Evolutionary conservation across 2,113 vertebrate species (phyloP), one percentile per base, ranked within the genome.

Genomic region (Regulus satrapa): DNA sequence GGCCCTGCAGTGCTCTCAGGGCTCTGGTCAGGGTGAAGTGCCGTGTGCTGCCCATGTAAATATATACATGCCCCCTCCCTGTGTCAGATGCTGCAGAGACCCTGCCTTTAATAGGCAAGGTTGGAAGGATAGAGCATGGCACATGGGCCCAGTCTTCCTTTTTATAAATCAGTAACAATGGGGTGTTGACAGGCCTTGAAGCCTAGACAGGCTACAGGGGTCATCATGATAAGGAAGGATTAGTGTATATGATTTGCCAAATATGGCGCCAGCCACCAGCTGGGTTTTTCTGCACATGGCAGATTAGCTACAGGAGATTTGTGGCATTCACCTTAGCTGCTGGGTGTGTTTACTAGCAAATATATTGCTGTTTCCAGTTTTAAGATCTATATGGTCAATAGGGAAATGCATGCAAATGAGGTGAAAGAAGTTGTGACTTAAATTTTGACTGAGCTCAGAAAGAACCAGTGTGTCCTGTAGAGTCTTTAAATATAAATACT

Each of bases 21-120:
- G 16, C 82, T 73, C 63, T 88, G 54, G 6, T 40, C 5, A n/a
- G 83, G 69, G 56, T 67, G 59, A 71, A 89, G 85, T 62, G 49
- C 90, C 1, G 11, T 82, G 69, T 95, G 75, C 89, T 96, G 91
- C 75, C 79, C 86, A 24, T 6, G 24, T 91, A 96, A 85, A 95
- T 80, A 49, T 69, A 88, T 72, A 43, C 43, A 13, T 62, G 73
- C 71, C 80, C 31, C 55, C 82, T 10, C 38, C 26, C 11, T 20
- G 10, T 89, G 76, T 94, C 92, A 92, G 71, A 66, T 2, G 4
- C 88, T 29, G 29, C 18, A 10, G 75, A 91, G 89, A 59, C 85
- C 93, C 84, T 97, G 93, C 75, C 94, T 98, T 97, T 96, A 94
- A 94, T 89, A 95, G 97, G 92, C 97, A 96, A 95, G 77, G 87